Evolutionary conservation across 2,797 vertebrate species (phyloP), one percentile per base, ranked within the genome.

Genomic region (Manis crassicaudata): DNA sequence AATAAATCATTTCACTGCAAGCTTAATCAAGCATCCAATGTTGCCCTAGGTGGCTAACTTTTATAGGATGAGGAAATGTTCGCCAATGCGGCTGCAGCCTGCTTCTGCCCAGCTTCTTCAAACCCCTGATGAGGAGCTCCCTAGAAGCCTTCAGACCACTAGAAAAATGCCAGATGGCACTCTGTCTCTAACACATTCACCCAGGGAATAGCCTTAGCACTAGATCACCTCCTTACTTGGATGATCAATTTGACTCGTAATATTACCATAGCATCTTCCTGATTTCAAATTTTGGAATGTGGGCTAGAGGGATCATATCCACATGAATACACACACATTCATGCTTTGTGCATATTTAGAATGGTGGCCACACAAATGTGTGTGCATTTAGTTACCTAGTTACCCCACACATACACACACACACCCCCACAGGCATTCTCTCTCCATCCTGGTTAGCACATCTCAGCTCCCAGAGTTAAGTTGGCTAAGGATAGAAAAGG

Each of bases 1-100:
- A 93, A 96, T 91, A 95, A 96, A 96, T 94, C 82, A 23, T 85
- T 94, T 92, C 82, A 86, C 85, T 90, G 62, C 60, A 88, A 68
- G 85, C 20, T 95, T 96, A 94, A 95, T 95, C 92, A 96, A 90
- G 82, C 91, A 86, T 73, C 88, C 68, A 85, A 12, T 88, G 56
- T 92, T 96, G 67, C 67, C 73, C 70, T 93, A 79, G 68, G 92
- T 96, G 87, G 85, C 81, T 81, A 93, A 91, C 83, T 96, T 96
- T 94, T 83, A 92, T 82, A 73, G 79, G 63, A 85, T 40, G 27
- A 63, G 52, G 89, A 95, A 79, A 88, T 1, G 1, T 90, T 96
- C 94, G 54, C 92, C 93, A 81, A 37, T 35, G 77, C 56, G 25
- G 25, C 85, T 92, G 35, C 77, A 95, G 63, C 58, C 89, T 54